A percentile compares a stretch with the other conserved stretches of the same genome.
Evolutionary conservation across 2,888 invertebrate species (phyloP).

Genomic region (Thelaira solivaga): DNA sequence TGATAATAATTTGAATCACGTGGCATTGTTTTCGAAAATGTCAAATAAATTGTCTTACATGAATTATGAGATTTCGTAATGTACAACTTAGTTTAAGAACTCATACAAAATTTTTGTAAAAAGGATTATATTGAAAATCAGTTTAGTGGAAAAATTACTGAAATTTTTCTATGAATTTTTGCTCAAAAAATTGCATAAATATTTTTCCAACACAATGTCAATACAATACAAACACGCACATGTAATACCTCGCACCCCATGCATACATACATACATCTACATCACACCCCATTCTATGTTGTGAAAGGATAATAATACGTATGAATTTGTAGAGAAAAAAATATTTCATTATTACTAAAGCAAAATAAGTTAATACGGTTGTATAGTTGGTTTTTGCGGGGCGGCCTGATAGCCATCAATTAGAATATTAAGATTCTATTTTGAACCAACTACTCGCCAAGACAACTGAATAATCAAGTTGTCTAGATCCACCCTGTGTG

Average conservation of each 20-base stretch:
- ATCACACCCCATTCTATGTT: too few species aligned
- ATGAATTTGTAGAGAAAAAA: not conserved
- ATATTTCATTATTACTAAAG: not conserved
- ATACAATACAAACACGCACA: not conserved
- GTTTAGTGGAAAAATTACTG: conserved; percentile 51
- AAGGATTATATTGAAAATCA: conserved; percentile 21
- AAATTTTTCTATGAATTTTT: conserved; percentile 43
- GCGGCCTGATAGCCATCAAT: too few species aligned
- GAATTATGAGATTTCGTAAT: conserved; percentile 13
- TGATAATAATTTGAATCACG: conserved; percentile 27
- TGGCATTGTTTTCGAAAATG: conserved; percentile 22
- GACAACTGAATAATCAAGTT: too few species aligned
- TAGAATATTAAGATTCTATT: too few species aligned
- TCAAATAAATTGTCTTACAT: conserved; percentile 36
- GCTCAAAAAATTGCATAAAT: conserved; percentile 37
- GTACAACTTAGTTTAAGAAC: not conserved
- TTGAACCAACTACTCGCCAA: too few species aligned
- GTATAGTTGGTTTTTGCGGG: too few species aligned
- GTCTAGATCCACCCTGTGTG: too few species aligned
- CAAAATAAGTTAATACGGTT: too few species aligned
- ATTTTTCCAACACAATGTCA: conserved; percentile 22
- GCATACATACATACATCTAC: too few species aligned
- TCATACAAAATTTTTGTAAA: not conserved
- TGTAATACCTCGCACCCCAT: not conserved
- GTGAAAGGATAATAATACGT: not conserved